Evolutionary conservation across 2,797 vertebrate species (phyloP), one percentile per base, ranked within the genome.

Genomic region (Hydrophis major): DNA sequence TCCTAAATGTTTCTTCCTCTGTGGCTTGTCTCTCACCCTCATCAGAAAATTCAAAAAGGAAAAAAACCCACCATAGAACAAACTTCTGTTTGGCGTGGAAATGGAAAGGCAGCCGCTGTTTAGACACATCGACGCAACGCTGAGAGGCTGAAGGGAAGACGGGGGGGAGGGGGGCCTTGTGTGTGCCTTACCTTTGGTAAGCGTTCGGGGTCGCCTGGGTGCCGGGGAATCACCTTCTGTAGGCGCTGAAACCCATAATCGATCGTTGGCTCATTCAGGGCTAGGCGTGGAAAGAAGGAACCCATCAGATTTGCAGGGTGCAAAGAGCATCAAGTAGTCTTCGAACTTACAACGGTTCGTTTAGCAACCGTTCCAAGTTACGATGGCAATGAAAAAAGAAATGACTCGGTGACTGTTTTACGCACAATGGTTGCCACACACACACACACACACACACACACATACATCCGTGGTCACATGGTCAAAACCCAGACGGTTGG

Each of bases 181-280:
- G 50, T 7, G 6, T 8, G 50, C 32, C 98, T 97, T 97, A 99
- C 99, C 99, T 99, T 99, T 88, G 99, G 99, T 97, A 99, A 98
- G 97, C 99, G 98, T 96, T 99, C 99, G 0, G 99, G 99, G 97
- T 99, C 99, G 20, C 99, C 99, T 0, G 99, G 99, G 94, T 99
- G 99, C 86, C 99, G 97, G 20, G 99, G 99, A 50, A 99, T 99
- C 96, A 99, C 99, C 97, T 99, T 99, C 97, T 99, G 99, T 97
- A 99, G 96, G 97, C 99, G 98, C 98, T 99, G 99, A 97, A 99
- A 99, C 90, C 99, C 99, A 28, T 99, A 99, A 98, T 99, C 99
- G 11, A 99, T 99, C 96, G 99, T 99, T 55, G 99, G 99, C 96
- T 99, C 99, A 6, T 99, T 99, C 97, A 99, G 96, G 74, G 98